phyloP scores from a whole-genome alignment of 2,797 vertebrate genomes.

The Smutsia gigantea region DNA sequence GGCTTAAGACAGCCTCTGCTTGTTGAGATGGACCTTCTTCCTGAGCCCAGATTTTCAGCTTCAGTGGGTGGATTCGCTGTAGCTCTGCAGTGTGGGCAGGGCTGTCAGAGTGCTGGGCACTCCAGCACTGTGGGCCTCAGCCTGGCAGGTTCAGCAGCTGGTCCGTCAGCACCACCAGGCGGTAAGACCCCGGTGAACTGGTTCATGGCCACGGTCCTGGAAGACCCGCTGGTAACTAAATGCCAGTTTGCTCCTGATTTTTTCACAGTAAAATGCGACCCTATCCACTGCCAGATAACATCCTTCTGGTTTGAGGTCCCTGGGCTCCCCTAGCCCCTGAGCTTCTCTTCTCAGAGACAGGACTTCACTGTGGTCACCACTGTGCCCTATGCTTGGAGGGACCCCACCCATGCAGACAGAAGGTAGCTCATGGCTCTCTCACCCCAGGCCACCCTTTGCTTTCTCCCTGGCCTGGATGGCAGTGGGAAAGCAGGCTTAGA shows the following conservation, averaged over 20 bases:
- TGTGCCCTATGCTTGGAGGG: not conserved
- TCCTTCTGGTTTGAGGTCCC: not conserved
- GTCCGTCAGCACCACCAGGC: not conserved
- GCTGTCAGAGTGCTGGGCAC: no score
- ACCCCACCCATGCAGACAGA: not conserved
- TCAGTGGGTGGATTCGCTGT: not conserved
- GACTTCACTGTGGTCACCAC: not conserved
- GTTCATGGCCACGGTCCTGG: not conserved
- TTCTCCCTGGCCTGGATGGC: no score
- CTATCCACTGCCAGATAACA: not conserved
- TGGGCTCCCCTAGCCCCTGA: not conserved
- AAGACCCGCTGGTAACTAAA: not conserved
- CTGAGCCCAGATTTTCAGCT: not conserved
- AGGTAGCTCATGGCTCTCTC: not conserved
- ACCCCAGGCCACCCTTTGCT: not conserved
- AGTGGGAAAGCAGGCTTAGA: not conserved
- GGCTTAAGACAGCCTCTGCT: constrained; percentile 51
- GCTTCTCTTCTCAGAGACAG: not conserved
- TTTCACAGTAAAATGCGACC: not conserved
- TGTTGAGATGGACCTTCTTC: not conserved
- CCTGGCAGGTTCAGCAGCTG: not conserved
- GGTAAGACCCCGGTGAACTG: no score
- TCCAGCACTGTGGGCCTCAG: not conserved
- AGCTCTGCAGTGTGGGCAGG: not conserved
- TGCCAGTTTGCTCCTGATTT: accelerated